Evolutionary conservation across 2,888 invertebrate species (phyloP).

Genomic region (Agrotis clavis): DNA sequence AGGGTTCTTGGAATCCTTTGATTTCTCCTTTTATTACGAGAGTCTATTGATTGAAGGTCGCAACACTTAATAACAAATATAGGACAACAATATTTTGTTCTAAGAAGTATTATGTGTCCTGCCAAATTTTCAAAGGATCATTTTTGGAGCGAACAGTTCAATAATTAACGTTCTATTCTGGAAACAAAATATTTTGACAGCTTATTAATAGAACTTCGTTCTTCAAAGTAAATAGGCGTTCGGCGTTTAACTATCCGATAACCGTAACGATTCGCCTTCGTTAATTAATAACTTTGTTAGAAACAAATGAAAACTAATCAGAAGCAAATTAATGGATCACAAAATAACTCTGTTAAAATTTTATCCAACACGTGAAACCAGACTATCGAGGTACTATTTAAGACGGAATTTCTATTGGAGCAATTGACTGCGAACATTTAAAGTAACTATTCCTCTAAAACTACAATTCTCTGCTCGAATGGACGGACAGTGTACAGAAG

Average conservation of each 20-base stretch:
- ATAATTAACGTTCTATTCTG: not conserved
- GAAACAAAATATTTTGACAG: constrained; percentile 22
- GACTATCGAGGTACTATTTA: not conserved
- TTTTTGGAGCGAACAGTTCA: constrained; percentile 5
- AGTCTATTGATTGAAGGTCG: not conserved
- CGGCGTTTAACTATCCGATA: constrained; percentile 10
- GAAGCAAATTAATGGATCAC: constrained; percentile 39
- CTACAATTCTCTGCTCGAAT: not conserved
- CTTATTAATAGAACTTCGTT: constrained; percentile 34
- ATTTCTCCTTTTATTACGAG: not conserved
- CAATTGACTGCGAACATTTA: too few relatives aligned
- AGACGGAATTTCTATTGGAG: not conserved
- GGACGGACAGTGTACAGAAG: not conserved
- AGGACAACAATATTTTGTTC: not conserved
- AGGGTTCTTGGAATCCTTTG: constrained; percentile 15
- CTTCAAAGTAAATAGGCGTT: constrained; percentile 33
- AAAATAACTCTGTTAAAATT: constrained; percentile 7
- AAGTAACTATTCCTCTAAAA: too few relatives aligned
- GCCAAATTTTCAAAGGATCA: not conserved
- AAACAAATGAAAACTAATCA: constrained; percentile 38
- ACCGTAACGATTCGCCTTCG: constrained; percentile 12
- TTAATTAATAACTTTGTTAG: constrained; percentile 48
- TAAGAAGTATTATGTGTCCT: not conserved
- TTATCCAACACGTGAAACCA: constrained; percentile 1
- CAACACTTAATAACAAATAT: not conserved